Percentiles rank a stretch among this genome's conserved stretches.
Evolutionary conservation across 2,113 vertebrate genomes (phyloP).

Genomic region (Caranx ignobilis): DNA sequence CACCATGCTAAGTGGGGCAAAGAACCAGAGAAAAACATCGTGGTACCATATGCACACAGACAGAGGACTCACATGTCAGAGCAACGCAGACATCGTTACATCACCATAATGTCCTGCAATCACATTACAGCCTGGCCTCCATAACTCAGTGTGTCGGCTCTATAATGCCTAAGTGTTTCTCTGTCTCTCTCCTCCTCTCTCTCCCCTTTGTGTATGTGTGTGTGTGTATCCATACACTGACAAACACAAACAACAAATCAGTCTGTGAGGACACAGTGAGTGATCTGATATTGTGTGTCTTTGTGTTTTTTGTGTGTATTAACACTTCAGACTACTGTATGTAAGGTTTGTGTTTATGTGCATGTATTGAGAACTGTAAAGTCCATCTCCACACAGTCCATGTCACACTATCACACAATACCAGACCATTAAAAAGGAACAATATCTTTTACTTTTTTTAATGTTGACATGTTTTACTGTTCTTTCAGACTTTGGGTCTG

Average conservation of each 20-base stretch:
- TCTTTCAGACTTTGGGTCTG: no score
- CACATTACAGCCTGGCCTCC: constrained; percentile 61
- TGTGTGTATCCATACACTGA: neutral
- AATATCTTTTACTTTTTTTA: no score
- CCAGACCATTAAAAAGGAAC: neutral
- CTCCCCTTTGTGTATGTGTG: neutral
- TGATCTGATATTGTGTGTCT: neutral
- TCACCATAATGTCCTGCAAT: constrained; percentile 80
- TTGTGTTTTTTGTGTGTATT: neutral
- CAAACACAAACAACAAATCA: constrained; percentile 9
- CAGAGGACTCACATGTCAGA: constrained; percentile 52
- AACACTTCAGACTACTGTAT: no score
- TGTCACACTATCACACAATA: no score
- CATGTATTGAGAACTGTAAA: neutral
- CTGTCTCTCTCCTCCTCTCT: neutral
- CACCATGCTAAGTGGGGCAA: neutral
- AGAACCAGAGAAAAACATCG: neutral
- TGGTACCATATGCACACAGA: constrained; percentile 18
- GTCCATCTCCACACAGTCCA: no score
- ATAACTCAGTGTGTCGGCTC: constrained; percentile 53
- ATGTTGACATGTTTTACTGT: no score
- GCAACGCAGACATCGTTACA: constrained; percentile 78
- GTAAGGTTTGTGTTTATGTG: neutral
- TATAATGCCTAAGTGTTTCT: constrained; percentile 18
- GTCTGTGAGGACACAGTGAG: neutral